Base-by-base conservation (phyloP, 2,888 invertebrate genomes). In the Rhagonycha lutea region DNA sequence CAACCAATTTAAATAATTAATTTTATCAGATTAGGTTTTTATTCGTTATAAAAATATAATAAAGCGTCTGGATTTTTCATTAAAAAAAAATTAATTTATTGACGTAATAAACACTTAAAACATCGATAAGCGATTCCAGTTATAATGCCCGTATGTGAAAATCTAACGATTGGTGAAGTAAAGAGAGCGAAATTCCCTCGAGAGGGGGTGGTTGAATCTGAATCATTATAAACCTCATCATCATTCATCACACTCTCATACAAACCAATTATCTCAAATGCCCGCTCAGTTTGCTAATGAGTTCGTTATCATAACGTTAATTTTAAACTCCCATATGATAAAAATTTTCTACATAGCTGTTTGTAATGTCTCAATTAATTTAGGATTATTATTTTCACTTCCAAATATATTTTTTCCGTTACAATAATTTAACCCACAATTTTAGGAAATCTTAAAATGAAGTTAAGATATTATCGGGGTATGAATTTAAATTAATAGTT, bases 171-270 rank as follows among this genome's bases (percentile, higher is more conserved):
- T 72, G 47, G 67, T 63, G 32, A 70, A 75, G 71, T 70, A 70
- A 75, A 68, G 68, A 68, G 32, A 70, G 26, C 61, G 32, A 8
- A 70, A 76, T 74, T 82, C 82, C 82, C 82, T 61, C 23, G 82
- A 80, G 82, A 80, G 79, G 82, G 82, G 82, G 82, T 81, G 82
- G 80, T 78, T 81, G 76, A 60, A 61, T 72, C 61, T 75, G 75
- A 76, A 79, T 80, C 79, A 80, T 81, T 81, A 81, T 76, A 67
- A 74, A 79, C 78, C 79, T 79, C 78, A 79, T 81, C 80, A 79
- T 80, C 79, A 81, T 80, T 79, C 80, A 81, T 81, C 80, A 80
- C 79, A 72, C 74, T 78, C 76, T 77, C 74, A 78, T 67, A 69
- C 76, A 70, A 80, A 75, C 75, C 79, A 80, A 80, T 80, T 80